Percentiles rank a stretch among this genome's conserved stretches.
Evolutionary conservation across 2,888 invertebrate species (phyloP).

Genomic region (Panorpa germanica): DNA sequence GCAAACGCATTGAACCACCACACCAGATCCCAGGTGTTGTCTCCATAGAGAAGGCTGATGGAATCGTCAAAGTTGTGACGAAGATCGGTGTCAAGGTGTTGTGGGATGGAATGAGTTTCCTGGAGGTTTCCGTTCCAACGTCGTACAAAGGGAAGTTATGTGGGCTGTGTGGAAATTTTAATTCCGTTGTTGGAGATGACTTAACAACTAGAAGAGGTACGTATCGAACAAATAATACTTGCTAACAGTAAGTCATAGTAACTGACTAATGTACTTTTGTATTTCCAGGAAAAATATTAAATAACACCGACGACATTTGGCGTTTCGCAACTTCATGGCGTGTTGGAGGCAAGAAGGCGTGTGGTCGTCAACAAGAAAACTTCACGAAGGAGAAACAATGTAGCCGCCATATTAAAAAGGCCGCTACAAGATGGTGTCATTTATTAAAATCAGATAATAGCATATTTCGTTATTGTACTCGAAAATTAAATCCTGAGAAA

Average conservation of each 20-base stretch:
- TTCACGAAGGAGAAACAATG: constrained; percentile 25
- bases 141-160: constrained; percentile 59
- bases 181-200: constrained; percentile 72
- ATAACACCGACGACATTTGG: constrained; percentile 24
- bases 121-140: constrained; percentile 66
- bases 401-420: constrained; percentile 29
- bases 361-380: constrained; percentile 34
- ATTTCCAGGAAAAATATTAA: too few relatives aligned
- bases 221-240: constrained; percentile 43
- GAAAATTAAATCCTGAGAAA: constrained; percentile 57
- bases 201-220: constrained; percentile 50
- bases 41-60: constrained; percentile 42
- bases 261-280: too few relatives aligned
- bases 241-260: too few relatives aligned
- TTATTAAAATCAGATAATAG: constrained; percentile 26
- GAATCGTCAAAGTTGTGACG: constrained; percentile 45
- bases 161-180: constrained; percentile 91
- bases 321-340: constrained; percentile 83
- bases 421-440: constrained; percentile 30
- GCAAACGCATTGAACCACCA: constrained; percentile 51
- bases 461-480: constrained; percentile 59
- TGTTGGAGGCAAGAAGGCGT: constrained; percentile 60
- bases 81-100: constrained; percentile 63
- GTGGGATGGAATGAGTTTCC: constrained; percentile 87
- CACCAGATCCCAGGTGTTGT: constrained; percentile 34